These are phyloP conservation scores for Temnothorax longispinosus DNA, from an alignment of 1,140 invertebrate species.

Conservation along the genomic window DNA sequence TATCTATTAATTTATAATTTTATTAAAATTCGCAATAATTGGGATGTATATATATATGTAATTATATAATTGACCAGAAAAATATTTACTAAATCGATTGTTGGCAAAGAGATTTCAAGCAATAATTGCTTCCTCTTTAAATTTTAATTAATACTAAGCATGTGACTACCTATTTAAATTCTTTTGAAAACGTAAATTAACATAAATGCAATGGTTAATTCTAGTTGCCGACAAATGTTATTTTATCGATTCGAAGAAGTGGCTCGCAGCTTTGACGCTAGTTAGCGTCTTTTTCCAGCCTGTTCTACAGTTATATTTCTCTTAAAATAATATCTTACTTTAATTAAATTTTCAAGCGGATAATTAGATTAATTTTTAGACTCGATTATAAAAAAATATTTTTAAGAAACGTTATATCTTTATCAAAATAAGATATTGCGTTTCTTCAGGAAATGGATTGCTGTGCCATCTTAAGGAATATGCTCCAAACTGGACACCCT, in stretches of 20 bases:
- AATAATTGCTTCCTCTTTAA: neutral
- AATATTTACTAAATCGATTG: neutral
- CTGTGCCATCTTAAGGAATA: conserved; percentile 30
- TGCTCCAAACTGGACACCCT: neutral
- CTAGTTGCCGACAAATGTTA: conserved; percentile 33
- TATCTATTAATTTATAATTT: neutral
- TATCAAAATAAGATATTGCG: neutral
- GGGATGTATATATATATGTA: neutral
- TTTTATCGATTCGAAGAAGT: conserved; percentile 29
- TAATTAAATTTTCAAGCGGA: neutral
- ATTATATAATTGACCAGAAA: neutral
- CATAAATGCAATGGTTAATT: neutral
- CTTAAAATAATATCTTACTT: neutral
- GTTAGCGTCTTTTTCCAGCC: conserved; percentile 30
- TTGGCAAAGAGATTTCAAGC: neutral
- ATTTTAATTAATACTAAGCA: neutral
- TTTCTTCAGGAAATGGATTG: conserved; percentile 11
- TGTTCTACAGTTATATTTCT: neutral
- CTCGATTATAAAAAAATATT: neutral
- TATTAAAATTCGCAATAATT: neutral
- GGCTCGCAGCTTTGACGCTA: conserved; percentile 1
- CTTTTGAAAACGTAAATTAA: neutral
- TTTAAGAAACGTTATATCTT: neutral
- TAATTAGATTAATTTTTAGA: neutral
- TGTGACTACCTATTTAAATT: neutral